Evolutionary conservation across 2,797 vertebrate genomes (phyloP).

Genomic region (Pseudotriccus pelzelni): DNA sequence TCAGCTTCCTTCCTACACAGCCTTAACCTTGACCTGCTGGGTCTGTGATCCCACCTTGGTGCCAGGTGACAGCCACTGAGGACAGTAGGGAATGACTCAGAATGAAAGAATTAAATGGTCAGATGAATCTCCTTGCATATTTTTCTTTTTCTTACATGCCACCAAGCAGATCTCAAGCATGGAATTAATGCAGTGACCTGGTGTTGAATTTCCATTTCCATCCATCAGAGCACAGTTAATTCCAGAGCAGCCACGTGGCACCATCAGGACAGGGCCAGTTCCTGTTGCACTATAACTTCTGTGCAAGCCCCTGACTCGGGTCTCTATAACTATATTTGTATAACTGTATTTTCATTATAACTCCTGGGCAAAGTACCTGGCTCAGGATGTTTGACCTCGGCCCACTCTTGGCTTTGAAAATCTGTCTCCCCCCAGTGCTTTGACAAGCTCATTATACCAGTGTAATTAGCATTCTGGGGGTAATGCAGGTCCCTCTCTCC

Average conservation of each 20-base stretch:
- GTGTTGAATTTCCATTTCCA: background rate
- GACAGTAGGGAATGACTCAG: too few relatives aligned
- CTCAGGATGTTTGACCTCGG: background rate
- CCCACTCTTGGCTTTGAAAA: background rate
- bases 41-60: background rate
- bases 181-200: background rate
- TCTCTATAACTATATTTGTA: fast-evolving
- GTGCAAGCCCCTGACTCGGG: background rate
- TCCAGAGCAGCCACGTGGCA: background rate
- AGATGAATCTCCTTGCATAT: background rate
- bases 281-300: fast-evolving
- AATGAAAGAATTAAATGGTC: background rate
- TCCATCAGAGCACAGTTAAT: background rate
- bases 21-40: background rate
- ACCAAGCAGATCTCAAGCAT: background rate
- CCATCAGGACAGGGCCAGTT: background rate
- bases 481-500: background rate
- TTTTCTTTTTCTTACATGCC: background rate
- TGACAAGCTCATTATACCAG: background rate
- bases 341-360: background rate
- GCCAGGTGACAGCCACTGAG: background rate
- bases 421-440: background rate
- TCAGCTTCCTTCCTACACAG: background rate
- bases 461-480: background rate
- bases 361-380: background rate